Conservation (phyloP, 2,888 invertebrate species). For the Sminthurides aquaticus region DNA sequence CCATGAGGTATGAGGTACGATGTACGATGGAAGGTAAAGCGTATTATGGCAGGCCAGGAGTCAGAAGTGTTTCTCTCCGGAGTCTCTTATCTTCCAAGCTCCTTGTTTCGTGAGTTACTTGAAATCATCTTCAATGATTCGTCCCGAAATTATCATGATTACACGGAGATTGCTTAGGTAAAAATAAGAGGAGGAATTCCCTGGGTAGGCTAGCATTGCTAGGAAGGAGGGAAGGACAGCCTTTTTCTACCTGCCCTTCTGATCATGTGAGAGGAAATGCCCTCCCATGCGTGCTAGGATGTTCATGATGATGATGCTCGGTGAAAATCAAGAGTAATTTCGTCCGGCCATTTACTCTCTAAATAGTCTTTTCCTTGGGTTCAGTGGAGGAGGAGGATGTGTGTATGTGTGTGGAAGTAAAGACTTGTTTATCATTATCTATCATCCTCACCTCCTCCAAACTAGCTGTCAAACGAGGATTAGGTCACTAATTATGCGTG, state of each 20-base stretch:
- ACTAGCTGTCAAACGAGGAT: slow-evolving; percentile 35
- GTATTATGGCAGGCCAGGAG: too few species aligned
- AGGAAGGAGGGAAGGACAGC: too few species aligned
- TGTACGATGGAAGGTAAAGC: too few species aligned
- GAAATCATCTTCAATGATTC: neutral
- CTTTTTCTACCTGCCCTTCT: too few species aligned
- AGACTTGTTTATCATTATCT: slow-evolving; percentile 18
- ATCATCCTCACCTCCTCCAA: slow-evolving; percentile 17
- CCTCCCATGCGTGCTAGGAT: neutral
- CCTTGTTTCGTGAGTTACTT: neutral
- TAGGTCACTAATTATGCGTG: slow-evolving; percentile 29
- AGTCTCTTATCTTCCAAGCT: too few species aligned
- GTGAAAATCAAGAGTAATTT: slow-evolving; percentile 35
- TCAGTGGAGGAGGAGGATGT: neutral
- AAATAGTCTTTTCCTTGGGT: slow-evolving; percentile 23
- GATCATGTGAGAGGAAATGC: neutral
- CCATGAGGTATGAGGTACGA: too few species aligned
- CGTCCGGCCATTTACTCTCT: slow-evolving; percentile 27
- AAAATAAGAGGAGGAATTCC: too few species aligned
- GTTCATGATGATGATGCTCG: slow-evolving; percentile 9
- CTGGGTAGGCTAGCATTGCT: too few species aligned
- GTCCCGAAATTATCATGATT: neutral
- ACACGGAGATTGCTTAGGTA: neutral
- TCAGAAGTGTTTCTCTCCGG: too few species aligned
- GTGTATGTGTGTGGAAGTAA: slow-evolving; percentile 20